Percentiles rank a stretch among this genome's conserved stretches.
These are phyloP conservation scores for Phylloscopus trochiloides DNA, from an alignment of 2,113 vertebrate species.

Conservation along the genomic window DNA sequence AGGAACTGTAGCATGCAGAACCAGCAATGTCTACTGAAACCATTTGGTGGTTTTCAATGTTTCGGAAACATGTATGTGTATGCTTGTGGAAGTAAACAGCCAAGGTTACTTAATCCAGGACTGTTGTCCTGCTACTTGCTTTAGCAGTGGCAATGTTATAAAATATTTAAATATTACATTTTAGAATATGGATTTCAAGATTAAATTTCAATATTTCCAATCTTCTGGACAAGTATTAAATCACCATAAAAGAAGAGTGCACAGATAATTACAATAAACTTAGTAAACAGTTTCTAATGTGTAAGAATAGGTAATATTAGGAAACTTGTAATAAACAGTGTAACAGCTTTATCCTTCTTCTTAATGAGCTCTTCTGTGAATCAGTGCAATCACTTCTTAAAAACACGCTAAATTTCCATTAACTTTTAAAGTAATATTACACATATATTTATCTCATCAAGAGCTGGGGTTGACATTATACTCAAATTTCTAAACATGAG, in stretches of 20 bases:
- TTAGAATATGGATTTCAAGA: background rate
- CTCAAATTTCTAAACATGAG: background rate
- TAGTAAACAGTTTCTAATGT: background rate
- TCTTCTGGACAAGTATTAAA: background rate
- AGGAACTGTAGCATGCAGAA: background rate
- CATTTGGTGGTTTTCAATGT: background rate
- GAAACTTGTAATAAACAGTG: background rate
- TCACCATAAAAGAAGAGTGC: background rate
- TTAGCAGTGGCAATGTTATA: background rate
- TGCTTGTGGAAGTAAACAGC: background rate
- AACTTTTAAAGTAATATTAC: background rate
- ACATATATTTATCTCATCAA: background rate
- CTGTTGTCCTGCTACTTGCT: background rate
- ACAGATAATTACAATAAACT: background rate
- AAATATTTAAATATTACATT: background rate
- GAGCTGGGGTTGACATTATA: background rate
- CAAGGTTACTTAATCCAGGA: background rate
- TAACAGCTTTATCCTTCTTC: background rate
- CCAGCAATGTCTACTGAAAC: background rate
- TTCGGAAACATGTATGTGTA: background rate
- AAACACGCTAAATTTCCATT: background rate
- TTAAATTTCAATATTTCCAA: background rate
- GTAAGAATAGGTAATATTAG: slow-evolving; percentile 14
- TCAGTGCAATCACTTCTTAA: background rate
- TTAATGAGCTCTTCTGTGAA: background rate